Evolutionary conservation across 2,113 vertebrate genomes (phyloP).

Genomic region (Tenebrosternarchus preto): DNA sequence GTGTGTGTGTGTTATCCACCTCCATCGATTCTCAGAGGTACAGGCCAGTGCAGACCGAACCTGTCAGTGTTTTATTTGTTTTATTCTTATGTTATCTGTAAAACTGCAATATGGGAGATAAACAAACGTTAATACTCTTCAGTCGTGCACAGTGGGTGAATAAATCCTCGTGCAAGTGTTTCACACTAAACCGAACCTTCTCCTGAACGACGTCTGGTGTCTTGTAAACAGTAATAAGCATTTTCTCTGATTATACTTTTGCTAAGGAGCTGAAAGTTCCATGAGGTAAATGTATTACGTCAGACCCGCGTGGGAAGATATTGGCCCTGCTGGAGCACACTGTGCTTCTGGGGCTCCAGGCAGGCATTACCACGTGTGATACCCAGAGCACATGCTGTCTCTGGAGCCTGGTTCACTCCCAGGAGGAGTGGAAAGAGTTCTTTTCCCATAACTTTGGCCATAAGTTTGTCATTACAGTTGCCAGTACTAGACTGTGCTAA

Average conservation of each 20-base stretch:
- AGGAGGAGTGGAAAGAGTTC: constrained; percentile 12
- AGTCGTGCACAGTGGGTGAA: no score
- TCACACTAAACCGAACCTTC: no score
- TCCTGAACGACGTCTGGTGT: no score
- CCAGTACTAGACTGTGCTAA: neutral
- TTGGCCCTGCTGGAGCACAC: neutral
- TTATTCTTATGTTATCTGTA: no score
- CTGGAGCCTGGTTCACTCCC: constrained; percentile 9
- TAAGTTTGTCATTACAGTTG: constrained; percentile 28
- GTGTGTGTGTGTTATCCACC: neutral
- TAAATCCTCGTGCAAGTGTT: no score
- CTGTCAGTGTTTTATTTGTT: no score
- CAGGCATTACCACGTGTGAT: no score
- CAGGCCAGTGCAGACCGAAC: neutral
- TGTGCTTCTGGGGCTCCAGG: no score
- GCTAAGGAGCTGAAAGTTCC: neutral
- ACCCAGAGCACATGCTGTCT: no score
- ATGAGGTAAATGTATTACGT: neutral
- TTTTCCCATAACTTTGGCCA: neutral
- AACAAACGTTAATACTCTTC: no score
- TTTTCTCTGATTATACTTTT: neutral
- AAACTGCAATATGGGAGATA: no score
- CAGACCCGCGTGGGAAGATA: neutral
- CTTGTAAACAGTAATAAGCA: no score
- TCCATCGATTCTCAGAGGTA: neutral